Evolutionary conservation across 2,797 vertebrate genomes (phyloP).

Genomic region (Hirundo rustica): DNA sequence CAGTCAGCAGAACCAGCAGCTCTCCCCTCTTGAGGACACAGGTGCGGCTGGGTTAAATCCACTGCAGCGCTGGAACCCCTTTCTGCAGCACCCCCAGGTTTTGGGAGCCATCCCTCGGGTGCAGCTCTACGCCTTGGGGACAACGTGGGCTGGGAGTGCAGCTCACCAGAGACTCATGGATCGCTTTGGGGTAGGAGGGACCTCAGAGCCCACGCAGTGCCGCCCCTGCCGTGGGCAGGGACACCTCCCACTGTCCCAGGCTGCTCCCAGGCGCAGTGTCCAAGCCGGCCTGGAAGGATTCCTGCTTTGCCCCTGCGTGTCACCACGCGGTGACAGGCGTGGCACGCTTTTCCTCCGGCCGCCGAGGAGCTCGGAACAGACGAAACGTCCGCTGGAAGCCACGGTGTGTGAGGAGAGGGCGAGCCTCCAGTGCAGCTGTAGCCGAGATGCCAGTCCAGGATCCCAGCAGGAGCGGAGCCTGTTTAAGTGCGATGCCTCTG

Average conservation of each 20-base stretch:
- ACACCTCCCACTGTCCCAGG: neutral
- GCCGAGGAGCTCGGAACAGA: neutral
- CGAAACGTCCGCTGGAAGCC: neutral
- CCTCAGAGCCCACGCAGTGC: neutral
- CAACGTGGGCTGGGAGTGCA: fast-evolving
- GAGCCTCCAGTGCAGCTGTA: neutral
- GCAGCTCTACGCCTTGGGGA: neutral
- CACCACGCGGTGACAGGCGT: fast-evolving
- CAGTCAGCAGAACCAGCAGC: neutral
- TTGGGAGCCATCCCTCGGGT: neutral
- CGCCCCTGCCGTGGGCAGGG: neutral
- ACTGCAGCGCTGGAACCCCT: no score
- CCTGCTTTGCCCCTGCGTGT: neutral
- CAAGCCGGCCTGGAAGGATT: fast-evolving
- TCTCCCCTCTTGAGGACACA: neutral
- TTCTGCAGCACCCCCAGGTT: fast-evolving
- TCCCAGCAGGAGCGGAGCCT: neutral
- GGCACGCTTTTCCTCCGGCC: neutral
- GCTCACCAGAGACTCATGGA: neutral
- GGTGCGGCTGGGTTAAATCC: neutral
- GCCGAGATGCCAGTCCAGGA: fast-evolving
- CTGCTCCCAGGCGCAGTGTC: fast-evolving
- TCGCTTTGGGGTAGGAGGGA: neutral
- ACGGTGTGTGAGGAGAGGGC: fast-evolving
- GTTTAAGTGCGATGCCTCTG: fast-evolving